Percentiles rank a stretch among this genome's conserved stretches.
Conservation (phyloP, 2,797 vertebrate species). For the Valencia hispanica region DNA sequence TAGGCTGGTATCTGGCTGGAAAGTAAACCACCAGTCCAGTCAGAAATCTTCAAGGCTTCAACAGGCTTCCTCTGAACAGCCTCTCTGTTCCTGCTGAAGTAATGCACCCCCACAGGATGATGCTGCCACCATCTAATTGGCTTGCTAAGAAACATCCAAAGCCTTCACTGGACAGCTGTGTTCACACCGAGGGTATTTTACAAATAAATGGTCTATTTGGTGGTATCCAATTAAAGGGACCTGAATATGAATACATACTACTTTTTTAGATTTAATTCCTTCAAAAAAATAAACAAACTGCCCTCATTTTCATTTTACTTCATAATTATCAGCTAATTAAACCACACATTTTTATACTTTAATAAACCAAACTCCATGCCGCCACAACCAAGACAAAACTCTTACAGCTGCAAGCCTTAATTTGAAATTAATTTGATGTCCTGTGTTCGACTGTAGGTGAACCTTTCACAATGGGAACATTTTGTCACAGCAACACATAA, state of each 20-base stretch:
- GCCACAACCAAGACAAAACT: conserved; percentile 6
- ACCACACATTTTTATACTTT: conserved; percentile 16
- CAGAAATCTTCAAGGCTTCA: too few relatives aligned
- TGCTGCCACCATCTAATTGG: background rate
- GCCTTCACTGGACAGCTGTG: background rate
- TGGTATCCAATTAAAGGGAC: background rate
- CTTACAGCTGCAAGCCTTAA: conserved; percentile 44
- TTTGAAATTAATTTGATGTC: conserved; percentile 58
- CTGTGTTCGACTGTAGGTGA: conserved; percentile 23
- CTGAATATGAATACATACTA: background rate
- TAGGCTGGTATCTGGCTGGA: background rate
- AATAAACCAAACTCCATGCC: conserved; percentile 11
- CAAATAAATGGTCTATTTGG: background rate
- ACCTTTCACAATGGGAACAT: conserved; percentile 51
- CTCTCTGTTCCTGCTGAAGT: too few relatives aligned
- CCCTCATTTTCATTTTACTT: too few relatives aligned
- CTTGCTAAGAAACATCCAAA: background rate
- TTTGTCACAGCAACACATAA: conserved; percentile 68
- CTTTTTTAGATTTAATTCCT: background rate
- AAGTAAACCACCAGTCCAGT: background rate
- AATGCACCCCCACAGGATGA: background rate
- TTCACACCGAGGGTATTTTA: background rate
- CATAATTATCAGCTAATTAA: too few relatives aligned
- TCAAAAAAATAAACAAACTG: background rate
- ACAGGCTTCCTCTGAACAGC: background rate